Base-by-base conservation (phyloP, 2,888 invertebrate genomes). In the Tenthredo livida region DNA sequence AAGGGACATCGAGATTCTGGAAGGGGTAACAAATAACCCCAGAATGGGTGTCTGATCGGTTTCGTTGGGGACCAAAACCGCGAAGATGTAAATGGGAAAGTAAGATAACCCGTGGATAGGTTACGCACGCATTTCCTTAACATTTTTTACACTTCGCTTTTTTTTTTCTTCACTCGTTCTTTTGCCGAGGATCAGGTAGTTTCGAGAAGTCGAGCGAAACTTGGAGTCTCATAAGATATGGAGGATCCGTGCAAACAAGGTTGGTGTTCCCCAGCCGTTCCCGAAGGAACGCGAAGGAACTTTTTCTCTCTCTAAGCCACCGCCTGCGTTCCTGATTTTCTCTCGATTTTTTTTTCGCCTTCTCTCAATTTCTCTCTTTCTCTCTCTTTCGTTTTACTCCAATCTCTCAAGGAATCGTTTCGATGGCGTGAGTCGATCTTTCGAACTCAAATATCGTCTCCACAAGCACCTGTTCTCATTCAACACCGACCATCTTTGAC, bases 141-240 rank as follows among this genome's bases (percentile, higher is more conserved):
- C 80, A 58, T 47, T 61, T 43, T 50, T 61, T 40, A 40, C 6
- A 29, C 15, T 77, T 25, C n/a, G n/a, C 29, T n/a, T 54, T 77
- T 54, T 47, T n/a, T 54, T 77, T 1, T 47, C 7, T 77, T 33
- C 77, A 77, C 43, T 29, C 54, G 37, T 47, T 33, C 54, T 50
- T 33, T 58, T 40, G 80, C 37, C 40, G 29, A 40, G 33, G 29
- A 80, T n/a, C 43, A 65, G 50, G 40, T n/a, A 61, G 80, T 80
- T 80, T 40, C 29, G 21, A 80, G 61, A 33, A 83, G 67, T 65
- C 25, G 67, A 83, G 33, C 65, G 47, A 70, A 67, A 70, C 43
- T 70, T 17, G 33, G 47, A 67, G 47, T 83, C 83, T 83, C 83
- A 47, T 83, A 83, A 83, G 83, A 83, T 83, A 83, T 83, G 83